Percentiles rank a stretch among this genome's conserved stretches.
Evolutionary conservation across 2,797 vertebrate species (phyloP).

Genomic region (Sebastes elongatus): DNA sequence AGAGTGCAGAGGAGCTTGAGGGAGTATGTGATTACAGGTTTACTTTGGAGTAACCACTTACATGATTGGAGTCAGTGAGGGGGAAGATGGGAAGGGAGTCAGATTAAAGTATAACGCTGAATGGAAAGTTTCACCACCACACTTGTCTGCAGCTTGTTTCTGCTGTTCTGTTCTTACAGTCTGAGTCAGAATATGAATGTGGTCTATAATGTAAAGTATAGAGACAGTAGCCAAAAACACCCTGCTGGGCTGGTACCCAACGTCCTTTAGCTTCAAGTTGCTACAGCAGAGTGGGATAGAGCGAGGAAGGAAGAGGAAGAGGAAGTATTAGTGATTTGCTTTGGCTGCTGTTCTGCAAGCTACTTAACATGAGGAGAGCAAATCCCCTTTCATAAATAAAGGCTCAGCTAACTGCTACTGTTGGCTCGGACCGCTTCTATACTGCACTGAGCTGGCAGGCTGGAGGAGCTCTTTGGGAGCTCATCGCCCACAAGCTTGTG

Average conservation of each 20-base stretch:
- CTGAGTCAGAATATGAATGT: conserved; percentile 29
- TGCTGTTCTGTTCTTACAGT: neutral
- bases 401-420: conserved; percentile 69
- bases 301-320: conserved; percentile 21
- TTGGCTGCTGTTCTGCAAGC: conserved; percentile 59
- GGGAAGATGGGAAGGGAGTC: neutral
- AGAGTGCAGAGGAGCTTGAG: neutral
- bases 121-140: neutral
- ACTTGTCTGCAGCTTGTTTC: neutral
- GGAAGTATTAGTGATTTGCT: conserved; percentile 62
- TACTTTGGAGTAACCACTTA: neutral
- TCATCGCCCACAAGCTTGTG: conserved; percentile 58
- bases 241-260: conserved; percentile 15
- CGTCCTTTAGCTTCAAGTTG: conserved; percentile 32
- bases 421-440: conserved; percentile 47
- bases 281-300: conserved; percentile 12
- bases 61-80: neutral
- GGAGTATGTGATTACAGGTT: conserved; percentile 1
- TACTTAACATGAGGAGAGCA: conserved; percentile 67
- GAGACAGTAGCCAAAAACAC: conserved; percentile 31
- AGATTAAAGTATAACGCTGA: neutral
- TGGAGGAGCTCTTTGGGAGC: conserved; percentile 48
- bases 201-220: conserved; percentile 29
- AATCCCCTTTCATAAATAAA: conserved; percentile 73
- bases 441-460: conserved; percentile 56